Base-by-base conservation (phyloP, 2,888 invertebrate genomes). In the Therioaphis trifolii region DNA sequence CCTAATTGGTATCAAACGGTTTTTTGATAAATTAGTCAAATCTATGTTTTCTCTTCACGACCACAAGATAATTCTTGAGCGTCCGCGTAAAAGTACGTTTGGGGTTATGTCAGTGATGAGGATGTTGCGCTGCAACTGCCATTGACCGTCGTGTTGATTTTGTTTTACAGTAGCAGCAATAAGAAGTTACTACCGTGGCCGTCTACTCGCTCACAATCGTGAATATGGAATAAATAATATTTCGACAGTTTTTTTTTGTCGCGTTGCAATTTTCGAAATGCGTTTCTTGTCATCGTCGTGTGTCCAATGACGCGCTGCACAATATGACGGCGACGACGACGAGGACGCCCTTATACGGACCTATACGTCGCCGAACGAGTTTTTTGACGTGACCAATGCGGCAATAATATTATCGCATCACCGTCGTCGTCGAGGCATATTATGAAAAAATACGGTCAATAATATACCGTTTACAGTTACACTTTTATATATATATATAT, bases 261-360 rank as follows among this genome's bases (percentile, higher is more conserved):
- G 55, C 55, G 35, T n/a, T 12, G 29, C 55, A 15, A 35, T 35
- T n/a, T n/a, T 35, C 35, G 40, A 63, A 76, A 46, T 58, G 46
- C 63, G 63, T 63, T 63, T 46, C 63, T 24, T n/a, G 61, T 63
- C 46, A 29, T 61, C n/a, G n/a, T n/a, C 63, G 46, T n/a, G 75
- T 75, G 27, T 61, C 75, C 75, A 40, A 75, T 58, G 58, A 75
- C 75, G 40, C 58, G 40, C 21, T 18, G 35, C 55, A 52, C 35
- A 15, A 75, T 75, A 75, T 27, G 61, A 75, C 52, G n/a, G n/a
- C n/a, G 68, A 27, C 40, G 55, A 35, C 74, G 5, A 55, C 21
- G 35, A 52, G 55, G 68, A 68, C 78, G 52, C 63, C 80, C 80
- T 49, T 82, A 82, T 82, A 82, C 61, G 80, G 80, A 49, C 49